These are phyloP conservation scores for Cepaea hortensis DNA, from an alignment of 2,888 invertebrate genomes.

Conservation along the genomic window DNA sequence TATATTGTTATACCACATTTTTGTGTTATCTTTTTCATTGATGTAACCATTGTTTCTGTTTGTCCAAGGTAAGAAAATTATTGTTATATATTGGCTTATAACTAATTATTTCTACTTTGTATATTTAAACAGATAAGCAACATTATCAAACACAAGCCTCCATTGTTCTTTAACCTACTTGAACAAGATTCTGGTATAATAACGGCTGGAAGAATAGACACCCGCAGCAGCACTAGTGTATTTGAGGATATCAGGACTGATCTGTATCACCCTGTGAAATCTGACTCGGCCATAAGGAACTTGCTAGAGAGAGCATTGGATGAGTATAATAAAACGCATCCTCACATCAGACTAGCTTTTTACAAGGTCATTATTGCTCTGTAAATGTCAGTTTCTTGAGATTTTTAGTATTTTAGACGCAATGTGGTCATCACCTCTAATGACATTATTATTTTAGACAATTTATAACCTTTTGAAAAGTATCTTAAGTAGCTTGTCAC, in stretches of 20 bases:
- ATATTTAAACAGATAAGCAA: constrained; percentile 62
- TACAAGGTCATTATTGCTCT: constrained; percentile 67
- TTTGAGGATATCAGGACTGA: constrained; percentile 71
- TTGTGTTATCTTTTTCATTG: too few relatives aligned
- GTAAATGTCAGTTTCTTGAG: too few relatives aligned
- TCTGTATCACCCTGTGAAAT: constrained; percentile 65
- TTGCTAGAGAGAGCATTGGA: constrained; percentile 72
- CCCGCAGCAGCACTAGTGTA: constrained; percentile 61
- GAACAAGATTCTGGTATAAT: constrained; percentile 75
- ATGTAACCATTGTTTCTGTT: too few relatives aligned
- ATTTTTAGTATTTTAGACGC: too few relatives aligned
- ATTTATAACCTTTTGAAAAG: too few relatives aligned
- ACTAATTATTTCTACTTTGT: background rate
- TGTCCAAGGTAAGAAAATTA: too few relatives aligned
- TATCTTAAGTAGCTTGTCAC: too few relatives aligned
- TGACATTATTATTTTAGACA: too few relatives aligned
- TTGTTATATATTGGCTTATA: background rate
- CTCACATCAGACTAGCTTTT: constrained; percentile 72
- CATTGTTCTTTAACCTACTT: constrained; percentile 73
- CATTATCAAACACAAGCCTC: constrained; percentile 65
- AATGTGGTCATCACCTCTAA: too few relatives aligned
- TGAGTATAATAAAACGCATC: constrained; percentile 75
- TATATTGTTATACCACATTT: too few relatives aligned
- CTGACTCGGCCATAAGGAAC: constrained; percentile 58
- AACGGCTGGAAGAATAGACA: constrained; percentile 72